A percentile compares a stretch with the other conserved stretches of the same genome.
phyloP scores from a whole-genome alignment of 2,113 vertebrate species.

The Hydropotes inermis region DNA sequence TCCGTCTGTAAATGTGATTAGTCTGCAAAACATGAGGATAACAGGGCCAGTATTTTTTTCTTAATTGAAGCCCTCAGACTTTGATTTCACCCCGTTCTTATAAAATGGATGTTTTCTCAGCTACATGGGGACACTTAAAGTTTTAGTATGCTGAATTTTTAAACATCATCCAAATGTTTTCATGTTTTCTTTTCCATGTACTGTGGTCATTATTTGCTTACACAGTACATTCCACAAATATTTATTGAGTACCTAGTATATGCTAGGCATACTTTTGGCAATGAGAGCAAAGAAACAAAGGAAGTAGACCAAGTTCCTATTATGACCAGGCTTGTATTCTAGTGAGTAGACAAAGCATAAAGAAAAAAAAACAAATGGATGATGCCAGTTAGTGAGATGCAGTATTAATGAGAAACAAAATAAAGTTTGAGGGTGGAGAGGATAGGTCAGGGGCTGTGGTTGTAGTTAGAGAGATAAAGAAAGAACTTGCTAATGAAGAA shows the following conservation, averaged over 20 bases:
- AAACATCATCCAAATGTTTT: constrained; percentile 24
- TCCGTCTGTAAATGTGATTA: constrained; percentile 29
- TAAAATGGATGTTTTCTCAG: constrained; percentile 66
- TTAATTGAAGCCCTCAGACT: constrained; percentile 41
- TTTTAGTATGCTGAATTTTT: constrained; percentile 43
- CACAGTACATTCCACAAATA: neutral
- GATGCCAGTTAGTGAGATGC: neutral
- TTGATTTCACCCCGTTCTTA: constrained; percentile 62
- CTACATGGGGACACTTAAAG: constrained; percentile 22
- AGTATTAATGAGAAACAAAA: neutral
- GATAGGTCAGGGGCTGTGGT: neutral
- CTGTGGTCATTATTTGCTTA: constrained; percentile 38
- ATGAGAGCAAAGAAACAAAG: neutral
- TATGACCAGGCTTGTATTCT: neutral
- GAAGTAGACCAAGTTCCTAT: neutral
- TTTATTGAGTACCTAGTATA: constrained; percentile 37
- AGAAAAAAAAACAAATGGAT: neutral
- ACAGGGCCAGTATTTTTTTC: neutral
- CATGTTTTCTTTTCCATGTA: constrained; percentile 16
- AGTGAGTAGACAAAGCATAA: neutral
- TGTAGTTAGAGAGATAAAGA: neutral
- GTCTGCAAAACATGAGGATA: constrained; percentile 36
- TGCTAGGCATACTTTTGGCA: neutral
- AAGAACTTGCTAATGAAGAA: neutral
- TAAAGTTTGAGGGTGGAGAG: neutral